These are phyloP conservation scores for Onychostruthus taczanowskii DNA, from an alignment of 2,113 vertebrate species.

Conservation along the genomic window DNA sequence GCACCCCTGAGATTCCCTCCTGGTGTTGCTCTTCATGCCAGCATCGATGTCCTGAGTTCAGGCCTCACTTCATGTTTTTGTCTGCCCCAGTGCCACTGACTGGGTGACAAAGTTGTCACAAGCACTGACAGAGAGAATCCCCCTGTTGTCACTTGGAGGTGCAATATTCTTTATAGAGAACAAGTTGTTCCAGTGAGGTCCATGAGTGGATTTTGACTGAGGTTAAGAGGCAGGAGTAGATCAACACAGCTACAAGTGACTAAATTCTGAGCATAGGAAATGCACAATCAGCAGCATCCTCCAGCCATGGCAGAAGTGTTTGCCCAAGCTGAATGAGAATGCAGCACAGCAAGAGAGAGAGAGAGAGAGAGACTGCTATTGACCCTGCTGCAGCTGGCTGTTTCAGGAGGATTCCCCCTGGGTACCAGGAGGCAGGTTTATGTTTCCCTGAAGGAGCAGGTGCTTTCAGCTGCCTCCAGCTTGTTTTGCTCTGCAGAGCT, in stretches of 20 bases:
- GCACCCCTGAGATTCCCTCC: neutral
- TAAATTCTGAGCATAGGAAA: neutral
- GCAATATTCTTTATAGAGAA: neutral
- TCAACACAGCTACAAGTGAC: neutral
- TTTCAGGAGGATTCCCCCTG: neutral
- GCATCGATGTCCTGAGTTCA: neutral
- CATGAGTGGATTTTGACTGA: neutral
- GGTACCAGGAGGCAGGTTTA: neutral
- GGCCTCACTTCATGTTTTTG: neutral
- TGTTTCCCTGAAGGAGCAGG: neutral
- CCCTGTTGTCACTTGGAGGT: neutral
- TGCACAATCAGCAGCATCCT: neutral
- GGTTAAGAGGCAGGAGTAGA: neutral
- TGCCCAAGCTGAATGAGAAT: neutral
- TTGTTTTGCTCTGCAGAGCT: slow-evolving; percentile 20
- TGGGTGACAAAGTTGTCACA: neutral
- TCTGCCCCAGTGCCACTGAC: neutral
- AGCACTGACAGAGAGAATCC: neutral
- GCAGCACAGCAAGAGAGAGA: neutral
- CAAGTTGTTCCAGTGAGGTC: neutral
- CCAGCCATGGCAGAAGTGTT: neutral
- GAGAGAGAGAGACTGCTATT: neutral
- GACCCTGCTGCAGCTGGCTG: neutral
- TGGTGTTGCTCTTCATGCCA: neutral
- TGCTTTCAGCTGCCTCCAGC: slow-evolving; percentile 1